phyloP scores from a whole-genome alignment of 1,140 invertebrate species.

The Asobara japonica region DNA sequence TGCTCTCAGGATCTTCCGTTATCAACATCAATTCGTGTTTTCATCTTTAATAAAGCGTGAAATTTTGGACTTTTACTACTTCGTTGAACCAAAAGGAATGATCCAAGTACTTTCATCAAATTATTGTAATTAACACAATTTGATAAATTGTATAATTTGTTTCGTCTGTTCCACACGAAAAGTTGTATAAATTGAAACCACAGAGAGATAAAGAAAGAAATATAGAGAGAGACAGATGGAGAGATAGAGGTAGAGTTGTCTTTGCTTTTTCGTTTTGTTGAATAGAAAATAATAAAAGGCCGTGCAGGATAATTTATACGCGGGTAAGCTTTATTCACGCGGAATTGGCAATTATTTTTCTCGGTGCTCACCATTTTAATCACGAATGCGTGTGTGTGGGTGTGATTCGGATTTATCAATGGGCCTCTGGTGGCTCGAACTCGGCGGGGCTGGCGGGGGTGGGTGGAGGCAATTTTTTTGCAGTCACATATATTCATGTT shows the following conservation, averaged over 20 bases:
- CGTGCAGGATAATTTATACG: conserved; percentile 52
- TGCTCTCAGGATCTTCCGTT: too few species aligned
- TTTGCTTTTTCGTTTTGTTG: background rate
- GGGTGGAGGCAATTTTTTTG: conserved; percentile 43
- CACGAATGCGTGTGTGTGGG: conserved; percentile 56
- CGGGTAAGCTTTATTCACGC: conserved; percentile 50
- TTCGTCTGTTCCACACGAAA: background rate
- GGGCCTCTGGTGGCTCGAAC: conserved; percentile 63
- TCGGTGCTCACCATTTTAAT: conserved; percentile 66
- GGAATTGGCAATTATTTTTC: conserved; percentile 44
- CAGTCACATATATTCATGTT: conserved; percentile 36
- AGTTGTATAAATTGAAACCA: background rate
- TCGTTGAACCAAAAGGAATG: too few species aligned
- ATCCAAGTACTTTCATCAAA: background rate
- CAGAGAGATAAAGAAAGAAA: background rate
- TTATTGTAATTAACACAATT: too few species aligned
- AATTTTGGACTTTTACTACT: too few species aligned
- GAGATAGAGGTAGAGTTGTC: background rate
- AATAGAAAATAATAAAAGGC: conserved; percentile 42
- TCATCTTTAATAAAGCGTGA: too few species aligned
- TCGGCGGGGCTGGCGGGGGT: conserved; percentile 65
- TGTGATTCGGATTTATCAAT: conserved; percentile 53
- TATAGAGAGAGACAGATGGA: background rate
- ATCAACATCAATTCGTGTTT: too few species aligned
- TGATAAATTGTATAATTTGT: too few species aligned